These are phyloP conservation scores for Mactromeris polynyma DNA, from an alignment of 2,888 invertebrate species.

Conservation along the genomic window DNA sequence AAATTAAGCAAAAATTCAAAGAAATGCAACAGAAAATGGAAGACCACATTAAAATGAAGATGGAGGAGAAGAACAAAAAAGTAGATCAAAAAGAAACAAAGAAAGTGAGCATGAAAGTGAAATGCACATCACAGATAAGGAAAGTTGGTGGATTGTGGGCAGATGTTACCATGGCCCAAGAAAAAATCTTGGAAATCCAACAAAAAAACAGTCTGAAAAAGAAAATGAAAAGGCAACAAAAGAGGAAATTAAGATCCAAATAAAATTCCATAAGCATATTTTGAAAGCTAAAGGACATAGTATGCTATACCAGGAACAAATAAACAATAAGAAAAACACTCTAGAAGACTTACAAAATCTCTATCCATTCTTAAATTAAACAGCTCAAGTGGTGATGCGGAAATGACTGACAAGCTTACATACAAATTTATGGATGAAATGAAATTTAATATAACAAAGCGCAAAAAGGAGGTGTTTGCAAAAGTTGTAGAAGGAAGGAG, in stretches of 20 bases:
- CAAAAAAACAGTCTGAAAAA: too few relatives aligned
- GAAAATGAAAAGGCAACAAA: neutral
- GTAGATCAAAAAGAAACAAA: too few relatives aligned
- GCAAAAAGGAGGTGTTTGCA: neutral
- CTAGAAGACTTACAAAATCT: neutral
- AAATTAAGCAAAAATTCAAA: too few relatives aligned
- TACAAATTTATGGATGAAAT: neutral
- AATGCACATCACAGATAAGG: too few relatives aligned
- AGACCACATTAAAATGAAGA: too few relatives aligned
- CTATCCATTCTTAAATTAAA: neutral
- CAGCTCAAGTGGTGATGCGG: too few relatives aligned
- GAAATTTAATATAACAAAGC: neutral
- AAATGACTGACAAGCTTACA: neutral
- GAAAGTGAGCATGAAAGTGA: too few relatives aligned
- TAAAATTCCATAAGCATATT: neutral
- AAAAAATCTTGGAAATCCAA: too few relatives aligned
- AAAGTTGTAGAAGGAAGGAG: neutral
- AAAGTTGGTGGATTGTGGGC: too few relatives aligned
- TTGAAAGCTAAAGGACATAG: neutral
- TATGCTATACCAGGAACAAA: neutral
- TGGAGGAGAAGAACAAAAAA: too few relatives aligned
- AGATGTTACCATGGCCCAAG: too few relatives aligned
- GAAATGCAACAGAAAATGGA: too few relatives aligned
- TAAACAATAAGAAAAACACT: neutral
- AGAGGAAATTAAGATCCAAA: neutral